These are phyloP conservation scores for Trachythela sp. DNA, from an alignment of 64 coral and sea anemone species.

Conservation along the genomic window DNA sequence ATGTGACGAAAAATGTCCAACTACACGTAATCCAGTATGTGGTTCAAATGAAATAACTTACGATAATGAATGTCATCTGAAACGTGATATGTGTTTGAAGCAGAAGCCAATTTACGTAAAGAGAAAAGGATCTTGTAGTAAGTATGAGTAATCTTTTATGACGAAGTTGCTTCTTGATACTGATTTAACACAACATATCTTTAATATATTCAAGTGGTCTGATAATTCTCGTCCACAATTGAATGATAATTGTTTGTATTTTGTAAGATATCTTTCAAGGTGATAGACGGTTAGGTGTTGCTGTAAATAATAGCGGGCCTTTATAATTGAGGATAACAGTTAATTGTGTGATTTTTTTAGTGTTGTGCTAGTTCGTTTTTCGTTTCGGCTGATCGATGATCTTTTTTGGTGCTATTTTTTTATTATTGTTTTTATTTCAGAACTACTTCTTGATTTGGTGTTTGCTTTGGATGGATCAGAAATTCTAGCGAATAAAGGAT, in stretches of 20 bases:
- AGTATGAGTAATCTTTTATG: background rate
- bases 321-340: no score
- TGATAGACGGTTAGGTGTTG: no score
- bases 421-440: background rate
- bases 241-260: no score
- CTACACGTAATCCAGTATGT: constrained; percentile 35
- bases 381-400: background rate
- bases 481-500: constrained; percentile 34
- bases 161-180: background rate
- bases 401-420: background rate
- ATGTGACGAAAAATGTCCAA: constrained; percentile 26
- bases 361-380: no score
- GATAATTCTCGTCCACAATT: constrained; percentile 27
- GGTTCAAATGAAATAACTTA: constrained; percentile 40
- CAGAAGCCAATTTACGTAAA: background rate
- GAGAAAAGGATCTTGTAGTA: constrained; percentile 16
- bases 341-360: no score
- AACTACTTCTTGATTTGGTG: constrained; percentile 34
- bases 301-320: no score
- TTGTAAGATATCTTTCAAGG: no score
- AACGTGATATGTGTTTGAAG: constrained; percentile 10
- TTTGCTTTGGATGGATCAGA: constrained; percentile 32
- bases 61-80: constrained; percentile 20
- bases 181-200: no score
- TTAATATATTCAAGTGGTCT: background rate